Base-by-base conservation (phyloP, 2,797 vertebrate species). In the Erithacus rubecula region DNA sequence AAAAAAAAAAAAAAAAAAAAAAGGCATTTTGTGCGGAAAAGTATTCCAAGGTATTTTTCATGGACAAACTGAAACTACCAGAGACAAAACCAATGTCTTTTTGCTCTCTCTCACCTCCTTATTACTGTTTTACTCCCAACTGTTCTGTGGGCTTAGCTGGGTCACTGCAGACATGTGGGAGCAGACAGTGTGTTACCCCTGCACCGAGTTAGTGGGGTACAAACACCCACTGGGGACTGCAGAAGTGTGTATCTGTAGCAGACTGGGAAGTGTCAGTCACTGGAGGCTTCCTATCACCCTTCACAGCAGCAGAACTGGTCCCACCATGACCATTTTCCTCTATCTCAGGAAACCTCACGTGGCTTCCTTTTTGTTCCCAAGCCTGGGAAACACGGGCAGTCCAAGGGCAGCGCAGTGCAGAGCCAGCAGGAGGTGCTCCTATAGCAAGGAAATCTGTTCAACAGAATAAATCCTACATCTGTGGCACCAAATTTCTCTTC, bases 341-440 rank as follows among this genome's bases (percentile, higher is more conserved):
- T 44, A 3, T 4, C 36, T 39, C 4, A 0, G 46, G 39, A 69
- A 53, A 10, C 39, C 24, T 39, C 63, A 15, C 1, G 0, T 15
- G 55, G 20, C 34, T 86, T 30, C 47, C 30, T 56, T 70, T 65
- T 53, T 5, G 36, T 72, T 93, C 80, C 60, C 30, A 37, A 68
- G 4, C 8, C 34, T 65, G 63, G 60, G 56, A 60, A 92, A 32
- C 27, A 19, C 0, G 2, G 30, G 52, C 36, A 44, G 47, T 81
- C 21, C 69, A 56, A 83, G 58, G 79, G 37, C 79, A 86, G 52
- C 17, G 30, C 79, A 72, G 19, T 4, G 44, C 60, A 51, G 30
- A 55, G 64, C 94, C 95, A 94, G 94, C 93, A 97, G 91, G 89
- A 97, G 96, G 93, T 96, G 94, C 87, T 94, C 85, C 87, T 88